Conservation (phyloP, 2,797 vertebrate genomes). For the Notoglanidium macrostoma region DNA sequence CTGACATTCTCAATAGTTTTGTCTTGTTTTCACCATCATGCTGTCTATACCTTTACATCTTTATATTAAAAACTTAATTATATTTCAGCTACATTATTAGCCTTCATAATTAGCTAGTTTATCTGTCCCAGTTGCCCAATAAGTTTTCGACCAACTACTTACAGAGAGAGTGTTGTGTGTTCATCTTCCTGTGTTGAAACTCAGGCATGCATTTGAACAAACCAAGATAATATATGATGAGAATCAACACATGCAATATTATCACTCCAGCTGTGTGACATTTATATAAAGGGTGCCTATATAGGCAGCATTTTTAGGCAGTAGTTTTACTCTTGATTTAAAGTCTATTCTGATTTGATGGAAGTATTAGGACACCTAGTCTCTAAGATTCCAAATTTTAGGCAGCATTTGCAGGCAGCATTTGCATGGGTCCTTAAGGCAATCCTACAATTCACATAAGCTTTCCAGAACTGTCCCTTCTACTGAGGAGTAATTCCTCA, state of each 20-base stretch:
- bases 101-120: neutral
- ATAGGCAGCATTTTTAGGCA: neutral
- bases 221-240: neutral
- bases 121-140: neutral
- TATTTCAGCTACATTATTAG: neutral
- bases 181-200: neutral
- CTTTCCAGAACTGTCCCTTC: neutral
- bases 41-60: neutral
- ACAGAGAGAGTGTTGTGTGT: neutral
- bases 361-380: neutral
- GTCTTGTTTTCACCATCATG: neutral
- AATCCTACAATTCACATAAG: neutral
- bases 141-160: neutral
- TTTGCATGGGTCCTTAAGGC: neutral
- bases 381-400: neutral
- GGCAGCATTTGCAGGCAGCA: neutral
- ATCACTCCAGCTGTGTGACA: neutral
- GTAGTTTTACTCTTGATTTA: neutral
- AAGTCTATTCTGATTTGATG: neutral
- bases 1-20: neutral
- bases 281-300: neutral
- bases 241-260: neutral
- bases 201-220: neutral
- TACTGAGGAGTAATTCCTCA: neutral
- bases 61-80: neutral